These are phyloP conservation scores for Elephas maximus DNA, from an alignment of 2,113 vertebrate genomes.

Conservation along the genomic window DNA sequence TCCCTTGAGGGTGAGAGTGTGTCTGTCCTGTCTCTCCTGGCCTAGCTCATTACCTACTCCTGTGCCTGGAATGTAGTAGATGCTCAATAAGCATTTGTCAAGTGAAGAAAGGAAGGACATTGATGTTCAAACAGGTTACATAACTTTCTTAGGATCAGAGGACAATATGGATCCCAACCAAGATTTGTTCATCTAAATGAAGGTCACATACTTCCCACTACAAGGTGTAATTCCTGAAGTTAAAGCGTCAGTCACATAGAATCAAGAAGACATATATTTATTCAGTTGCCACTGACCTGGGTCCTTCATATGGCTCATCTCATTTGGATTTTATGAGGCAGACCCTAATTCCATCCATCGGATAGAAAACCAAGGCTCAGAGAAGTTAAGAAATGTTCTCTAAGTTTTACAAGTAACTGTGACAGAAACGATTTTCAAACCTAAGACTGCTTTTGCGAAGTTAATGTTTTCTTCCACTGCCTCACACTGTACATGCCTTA, in stretches of 20 bases:
- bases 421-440: conserved; percentile 25
- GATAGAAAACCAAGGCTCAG: not conserved
- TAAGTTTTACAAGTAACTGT: not conserved
- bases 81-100: not conserved
- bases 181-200: not conserved
- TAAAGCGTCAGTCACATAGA: not conserved
- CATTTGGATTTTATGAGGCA: not conserved
- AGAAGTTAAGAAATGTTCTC: not conserved
- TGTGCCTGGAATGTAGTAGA: not conserved
- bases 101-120: not conserved
- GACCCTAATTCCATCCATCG: not conserved
- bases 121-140: not conserved
- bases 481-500: not conserved
- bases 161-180: not conserved
- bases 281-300: not conserved
- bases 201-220: not conserved
- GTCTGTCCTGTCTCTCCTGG: not conserved
- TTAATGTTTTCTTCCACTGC: not conserved
- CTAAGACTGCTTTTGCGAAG: not conserved
- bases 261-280: not conserved
- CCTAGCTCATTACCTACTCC: not conserved
- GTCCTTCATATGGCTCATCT: not conserved
- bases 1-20: not conserved
- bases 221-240: not conserved
- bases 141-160: not conserved